Conservation (phyloP, 2,797 vertebrate species). For the Microcaecilia unicolor region DNA sequence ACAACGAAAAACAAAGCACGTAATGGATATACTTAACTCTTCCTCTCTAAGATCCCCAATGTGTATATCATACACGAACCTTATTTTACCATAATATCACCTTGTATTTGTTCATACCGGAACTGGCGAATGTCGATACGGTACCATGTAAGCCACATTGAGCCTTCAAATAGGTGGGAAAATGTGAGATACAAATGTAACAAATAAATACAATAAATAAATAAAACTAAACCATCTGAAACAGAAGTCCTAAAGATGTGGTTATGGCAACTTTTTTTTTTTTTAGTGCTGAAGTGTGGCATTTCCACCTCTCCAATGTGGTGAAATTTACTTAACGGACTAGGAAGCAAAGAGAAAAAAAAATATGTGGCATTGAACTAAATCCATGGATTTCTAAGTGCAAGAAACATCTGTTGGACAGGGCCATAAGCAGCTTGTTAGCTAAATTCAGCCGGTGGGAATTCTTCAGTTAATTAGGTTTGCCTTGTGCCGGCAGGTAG, state of each 20-base stretch:
- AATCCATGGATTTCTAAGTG: constrained; percentile 36
- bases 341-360: constrained; percentile 34
- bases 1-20: no score
- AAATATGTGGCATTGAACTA: no score
- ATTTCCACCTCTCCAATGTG: constrained; percentile 41
- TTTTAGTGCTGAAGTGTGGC: constrained; percentile 1
- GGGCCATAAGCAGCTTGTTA: constrained; percentile 20
- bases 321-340: constrained; percentile 56
- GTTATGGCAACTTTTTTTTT: constrained; percentile 38
- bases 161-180: no score
- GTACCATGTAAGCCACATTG: no score
- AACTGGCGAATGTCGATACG: no score
- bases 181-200: no score
- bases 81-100: no score
- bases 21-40: no score
- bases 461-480: constrained; percentile 34
- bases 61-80: no score
- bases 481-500: constrained; percentile 21
- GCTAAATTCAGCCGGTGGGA: constrained; percentile 32
- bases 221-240: constrained; percentile 13
- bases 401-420: constrained; percentile 43
- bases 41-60: no score
- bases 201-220: no score
- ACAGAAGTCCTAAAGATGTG: constrained; percentile 29
- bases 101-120: no score